These are phyloP conservation scores for Micrasema longulum DNA, from an alignment of 1,140 invertebrate genomes.

Conservation along the genomic window DNA sequence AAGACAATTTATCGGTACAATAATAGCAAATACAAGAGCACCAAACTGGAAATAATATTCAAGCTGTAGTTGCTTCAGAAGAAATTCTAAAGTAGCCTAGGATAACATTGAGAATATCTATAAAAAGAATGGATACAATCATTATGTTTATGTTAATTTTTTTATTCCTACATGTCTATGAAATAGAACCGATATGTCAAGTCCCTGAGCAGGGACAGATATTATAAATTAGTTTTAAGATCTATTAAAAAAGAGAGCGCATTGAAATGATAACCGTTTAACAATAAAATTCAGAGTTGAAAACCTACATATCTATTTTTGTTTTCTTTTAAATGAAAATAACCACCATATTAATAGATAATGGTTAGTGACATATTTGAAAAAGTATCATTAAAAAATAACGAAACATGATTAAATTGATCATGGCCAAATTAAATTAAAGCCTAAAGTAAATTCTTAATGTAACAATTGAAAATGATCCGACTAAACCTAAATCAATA, in stretches of 20 bases:
- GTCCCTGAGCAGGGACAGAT: constrained; percentile 52
- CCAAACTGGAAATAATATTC: constrained; percentile 7
- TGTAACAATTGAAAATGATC: constrained; percentile 42
- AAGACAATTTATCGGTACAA: background rate
- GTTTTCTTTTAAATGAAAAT: too few relatives aligned
- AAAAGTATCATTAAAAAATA: constrained; percentile 4
- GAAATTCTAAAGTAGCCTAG: constrained; percentile 49
- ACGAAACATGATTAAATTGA: constrained; percentile 34
- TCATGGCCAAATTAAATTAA: constrained; percentile 35
- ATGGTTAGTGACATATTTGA: constrained; percentile 12
- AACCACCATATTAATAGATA: background rate
- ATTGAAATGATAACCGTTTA: constrained; percentile 30
- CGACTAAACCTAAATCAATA: constrained; percentile 51
- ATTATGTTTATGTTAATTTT: constrained; percentile 45
- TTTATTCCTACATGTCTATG: constrained; percentile 52
- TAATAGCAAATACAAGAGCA: constrained; percentile 8
- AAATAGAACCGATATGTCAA: constrained; percentile 55
- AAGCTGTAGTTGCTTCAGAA: constrained; percentile 27
- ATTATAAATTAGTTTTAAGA: constrained; percentile 53
- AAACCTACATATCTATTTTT: background rate
- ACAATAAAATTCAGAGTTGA: background rate
- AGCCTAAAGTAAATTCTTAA: constrained; percentile 35
- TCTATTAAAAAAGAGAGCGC: constrained; percentile 48
- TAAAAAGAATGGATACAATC: constrained; percentile 54
- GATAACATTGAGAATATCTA: constrained; percentile 52